Evolutionary conservation across 2,888 invertebrate genomes (phyloP), one percentile per base, ranked within the genome.

Genomic region (Oligia strigilis): DNA sequence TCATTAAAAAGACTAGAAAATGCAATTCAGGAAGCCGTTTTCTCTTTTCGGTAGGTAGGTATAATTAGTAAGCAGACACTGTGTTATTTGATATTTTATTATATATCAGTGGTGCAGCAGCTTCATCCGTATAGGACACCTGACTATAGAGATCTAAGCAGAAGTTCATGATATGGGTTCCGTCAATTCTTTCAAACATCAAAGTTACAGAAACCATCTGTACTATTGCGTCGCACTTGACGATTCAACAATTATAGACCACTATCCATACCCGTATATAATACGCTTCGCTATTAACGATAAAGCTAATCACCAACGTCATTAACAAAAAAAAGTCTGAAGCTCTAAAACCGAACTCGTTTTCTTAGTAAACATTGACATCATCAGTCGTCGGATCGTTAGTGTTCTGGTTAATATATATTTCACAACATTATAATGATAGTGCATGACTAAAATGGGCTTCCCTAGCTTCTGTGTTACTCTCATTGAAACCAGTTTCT

Each of bases 381-480:
- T 87, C 75, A 78, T 80, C 72, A 78, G 36, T 71, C 67, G 65
- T 67, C 62, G 64, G 36, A 76, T 78, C 67, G 29, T 78, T 73
- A 80, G 66, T 71, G 19, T 65, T 8, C 13, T 60, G 29, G 60
- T 29, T 55, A 43, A 8, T 83, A 43, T 69, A 74, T 87, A 83
- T 91, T 86, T 82, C 78, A 76, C 70, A 83, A 85, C 65, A 70
- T 77, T 82, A 82, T 78, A 78, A 71, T 87, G 80, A 81, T 83
- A 77, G 75, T 81, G 81, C 72, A 86, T 90, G 87, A 91, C 87
- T 91, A 89, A 89, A 67, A 69, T 75, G 87, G 87, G 72, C 77
- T 89, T 90, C 82, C 89, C 86, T 75, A 75, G 84, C 92, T 90
- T 86, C 91, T 90, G 89, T 87, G 82, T 83, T 90, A 91, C 89